A percentile compares a stretch with the other conserved stretches of the same genome.
Conservation (phyloP, 2,888 invertebrate species). For the Apamea crenata region DNA sequence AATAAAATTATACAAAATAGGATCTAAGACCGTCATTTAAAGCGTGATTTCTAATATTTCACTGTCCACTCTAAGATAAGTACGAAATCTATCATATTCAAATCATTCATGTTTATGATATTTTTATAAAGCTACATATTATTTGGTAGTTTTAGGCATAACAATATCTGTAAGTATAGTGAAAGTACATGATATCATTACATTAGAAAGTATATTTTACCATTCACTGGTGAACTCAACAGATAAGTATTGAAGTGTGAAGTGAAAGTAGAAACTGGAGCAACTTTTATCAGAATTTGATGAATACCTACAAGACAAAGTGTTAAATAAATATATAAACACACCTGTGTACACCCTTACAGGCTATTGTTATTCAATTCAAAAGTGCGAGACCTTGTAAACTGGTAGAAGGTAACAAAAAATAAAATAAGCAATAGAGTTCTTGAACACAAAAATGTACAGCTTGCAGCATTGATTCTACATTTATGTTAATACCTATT, state of each 20-base stretch:
- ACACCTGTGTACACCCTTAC: constrained; percentile 29
- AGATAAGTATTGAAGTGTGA: constrained; percentile 23
- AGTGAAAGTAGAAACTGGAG: constrained; percentile 45
- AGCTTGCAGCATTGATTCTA: not conserved
- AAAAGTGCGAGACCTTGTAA: constrained; percentile 37
- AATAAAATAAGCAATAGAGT: constrained; percentile 1
- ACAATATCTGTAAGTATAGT: constrained; percentile 1
- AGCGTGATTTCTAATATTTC: no score
- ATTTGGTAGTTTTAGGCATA: not conserved
- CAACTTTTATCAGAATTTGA: constrained; percentile 27
- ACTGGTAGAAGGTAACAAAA: constrained; percentile 3
- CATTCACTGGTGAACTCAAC: constrained; percentile 28
- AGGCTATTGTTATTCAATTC: constrained; percentile 11
- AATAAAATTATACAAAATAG: not conserved
- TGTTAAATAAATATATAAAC: constrained; percentile 12
- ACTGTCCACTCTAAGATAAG: no score
- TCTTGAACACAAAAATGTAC: not conserved
- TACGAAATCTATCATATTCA: no score
- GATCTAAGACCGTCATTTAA: not conserved
- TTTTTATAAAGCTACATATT: not conserved
- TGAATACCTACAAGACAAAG: constrained; percentile 1
- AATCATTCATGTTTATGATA: no score
- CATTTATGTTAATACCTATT: not conserved
- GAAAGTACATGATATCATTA: constrained; percentile 27
- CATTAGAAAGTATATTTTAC: constrained; percentile 46